phyloP scores from a whole-genome alignment of 1,140 invertebrate species.

The Rhagoletis zephyria region DNA sequence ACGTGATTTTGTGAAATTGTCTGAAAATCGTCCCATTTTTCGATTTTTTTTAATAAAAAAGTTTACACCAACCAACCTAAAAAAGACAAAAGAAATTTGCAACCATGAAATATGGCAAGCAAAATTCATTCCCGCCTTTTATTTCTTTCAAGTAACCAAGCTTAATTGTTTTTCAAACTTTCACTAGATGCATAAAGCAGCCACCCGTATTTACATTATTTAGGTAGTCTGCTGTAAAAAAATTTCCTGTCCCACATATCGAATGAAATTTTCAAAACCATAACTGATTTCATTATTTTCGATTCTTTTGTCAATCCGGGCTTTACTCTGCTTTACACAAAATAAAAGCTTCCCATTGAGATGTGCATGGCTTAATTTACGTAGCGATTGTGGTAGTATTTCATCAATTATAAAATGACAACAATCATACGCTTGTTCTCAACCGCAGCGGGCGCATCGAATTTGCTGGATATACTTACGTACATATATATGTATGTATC shows the following conservation, averaged over 20 bases:
- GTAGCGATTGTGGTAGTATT: conserved; percentile 5
- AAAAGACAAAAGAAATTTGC: neutral
- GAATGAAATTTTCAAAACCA: neutral
- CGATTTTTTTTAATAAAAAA: neutral
- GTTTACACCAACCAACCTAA: neutral
- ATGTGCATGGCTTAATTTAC: conserved; percentile 6
- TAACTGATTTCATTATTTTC: neutral
- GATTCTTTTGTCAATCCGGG: neutral
- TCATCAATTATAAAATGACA: conserved; percentile 7
- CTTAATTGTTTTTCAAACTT: neutral
- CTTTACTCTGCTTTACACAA: neutral
- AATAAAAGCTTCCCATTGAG: neutral
- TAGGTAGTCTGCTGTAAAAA: too few species aligned
- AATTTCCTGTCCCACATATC: neutral
- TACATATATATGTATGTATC: too few species aligned
- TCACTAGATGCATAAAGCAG: neutral
- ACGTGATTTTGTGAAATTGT: too few species aligned
- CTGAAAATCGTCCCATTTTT: too few species aligned
- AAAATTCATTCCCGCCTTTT: neutral
- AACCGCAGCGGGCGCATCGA: conserved; percentile 5
- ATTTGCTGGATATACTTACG: neutral
- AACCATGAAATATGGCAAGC: neutral
- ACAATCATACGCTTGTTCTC: neutral
- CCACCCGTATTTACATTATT: too few species aligned
- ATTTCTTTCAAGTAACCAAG: neutral